Evolutionary conservation across 2,113 vertebrate species (phyloP), one percentile per base, ranked within the genome.

Genomic region (Nanorana parkeri): DNA sequence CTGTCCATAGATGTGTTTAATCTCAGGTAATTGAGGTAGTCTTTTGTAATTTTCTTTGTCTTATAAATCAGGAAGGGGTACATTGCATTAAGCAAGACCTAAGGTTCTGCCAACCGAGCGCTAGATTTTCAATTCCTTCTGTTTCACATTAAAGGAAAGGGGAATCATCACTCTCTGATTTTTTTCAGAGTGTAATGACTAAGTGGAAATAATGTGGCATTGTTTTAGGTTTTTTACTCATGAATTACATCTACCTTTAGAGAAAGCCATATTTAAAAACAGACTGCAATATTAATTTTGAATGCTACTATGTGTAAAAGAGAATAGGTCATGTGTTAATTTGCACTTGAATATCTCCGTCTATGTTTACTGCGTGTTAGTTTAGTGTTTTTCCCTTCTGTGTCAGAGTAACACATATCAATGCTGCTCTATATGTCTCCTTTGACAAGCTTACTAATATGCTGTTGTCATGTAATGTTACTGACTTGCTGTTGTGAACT

Each of bases 231-330:
- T 36, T 17, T 56, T 73, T 64, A 68, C 88, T 85, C 89, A 86
- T 85, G 88, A 88, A 75, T 89, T 80, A 86, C 86, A 77, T 87
- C 80, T 91, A 87, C 90, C 86, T 88, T 89, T 91, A 93, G 89
- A 93, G 89, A 95, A 95, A 93, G 93, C 94, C 93, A 95, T 95
- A 95, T 86, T 47, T 47, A 77, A 91, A 84, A 89, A 87, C 84
- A 90, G 91, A 92, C 88, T 86, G 93, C 92, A 94, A 93, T 94
- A 93, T 92, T 75, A 85, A 88, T 89, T 80, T 82, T 83, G 61
- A 88, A 86, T 80, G 85, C 82, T 89, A 87, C 61, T 88, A 68
- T 68, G 66, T 87, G 73, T 89, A 88, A 89, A 83, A 86, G 83
- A 81, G 60, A 85, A 16, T 82, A 88, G 80, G 82, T 82, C 71